A percentile compares a stretch with the other conserved stretches of the same genome.
These are phyloP conservation scores for Leucoraja erinaceus DNA, from an alignment of 2,113 vertebrate genomes.

Conservation along the genomic window DNA sequence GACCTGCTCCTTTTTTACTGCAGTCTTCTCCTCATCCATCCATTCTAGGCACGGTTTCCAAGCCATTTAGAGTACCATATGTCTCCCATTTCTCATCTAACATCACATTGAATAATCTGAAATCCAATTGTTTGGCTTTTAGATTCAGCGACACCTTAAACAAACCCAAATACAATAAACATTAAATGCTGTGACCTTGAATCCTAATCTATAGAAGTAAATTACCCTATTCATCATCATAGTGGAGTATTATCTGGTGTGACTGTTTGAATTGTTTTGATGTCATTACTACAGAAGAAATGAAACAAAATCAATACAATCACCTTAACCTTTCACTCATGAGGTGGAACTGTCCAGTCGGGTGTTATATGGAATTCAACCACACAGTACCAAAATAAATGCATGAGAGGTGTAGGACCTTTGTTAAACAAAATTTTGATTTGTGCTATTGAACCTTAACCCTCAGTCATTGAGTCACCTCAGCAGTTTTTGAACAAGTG, in stretches of 20 bases:
- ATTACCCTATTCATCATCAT: not conserved
- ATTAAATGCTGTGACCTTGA: not conserved
- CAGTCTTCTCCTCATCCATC: too few relatives aligned
- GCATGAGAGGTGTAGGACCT: not conserved
- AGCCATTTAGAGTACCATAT: not conserved
- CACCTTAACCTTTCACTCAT: conserved; percentile 7
- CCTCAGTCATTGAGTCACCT: not conserved
- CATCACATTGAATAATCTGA: conserved; percentile 3
- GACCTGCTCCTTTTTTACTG: not conserved
- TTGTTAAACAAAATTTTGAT: conserved; percentile 37
- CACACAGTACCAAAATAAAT: conserved; percentile 22
- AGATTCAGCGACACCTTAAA: not conserved
- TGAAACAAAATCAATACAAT: conserved; percentile 9
- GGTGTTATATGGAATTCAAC: conserved; percentile 2
- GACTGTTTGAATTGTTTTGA: conserved; percentile 16
- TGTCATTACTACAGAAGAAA: not conserved
- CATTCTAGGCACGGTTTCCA: not conserved
- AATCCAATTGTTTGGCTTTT: not conserved
- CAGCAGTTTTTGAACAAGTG: not conserved
- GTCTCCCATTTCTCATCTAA: not conserved
- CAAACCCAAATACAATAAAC: not conserved
- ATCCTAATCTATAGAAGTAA: not conserved
- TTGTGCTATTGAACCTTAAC: conserved; percentile 13
- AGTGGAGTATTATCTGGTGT: not conserved
- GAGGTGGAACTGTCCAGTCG: not conserved